Percentiles rank a stretch among this genome's conserved stretches.
These are phyloP conservation scores for Pipra filicauda DNA, from an alignment of 2,113 vertebrate genomes.

Conservation along the genomic window DNA sequence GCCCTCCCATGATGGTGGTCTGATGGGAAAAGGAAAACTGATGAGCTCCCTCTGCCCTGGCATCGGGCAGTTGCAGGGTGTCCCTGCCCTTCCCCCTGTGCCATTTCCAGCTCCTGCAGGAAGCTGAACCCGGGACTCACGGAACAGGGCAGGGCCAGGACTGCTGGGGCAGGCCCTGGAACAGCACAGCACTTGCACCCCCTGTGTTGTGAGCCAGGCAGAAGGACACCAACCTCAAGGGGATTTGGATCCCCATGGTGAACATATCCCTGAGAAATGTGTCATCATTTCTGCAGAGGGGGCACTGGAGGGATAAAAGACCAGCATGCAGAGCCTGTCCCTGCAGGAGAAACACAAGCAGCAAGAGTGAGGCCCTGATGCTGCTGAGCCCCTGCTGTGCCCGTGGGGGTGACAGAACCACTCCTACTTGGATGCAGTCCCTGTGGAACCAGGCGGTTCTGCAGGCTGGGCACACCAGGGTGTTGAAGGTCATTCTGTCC, in stretches of 20 bases:
- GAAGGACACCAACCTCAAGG: background rate
- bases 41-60: no score
- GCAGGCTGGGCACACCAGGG: background rate
- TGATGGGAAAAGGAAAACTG: background rate
- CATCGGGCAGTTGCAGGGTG: no score
- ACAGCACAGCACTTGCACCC: background rate
- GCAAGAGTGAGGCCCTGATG: no score
- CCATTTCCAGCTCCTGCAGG: fast-evolving
- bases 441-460: background rate
- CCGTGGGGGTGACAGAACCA: no score
- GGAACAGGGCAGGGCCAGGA: background rate
- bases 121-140: fast-evolving
- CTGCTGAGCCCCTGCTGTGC: no score
- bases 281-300: no score
- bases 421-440: background rate
- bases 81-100: no score
- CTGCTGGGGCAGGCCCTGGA: background rate
- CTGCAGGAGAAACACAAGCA: no score
- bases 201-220: background rate
- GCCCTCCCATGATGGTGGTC: background rate
- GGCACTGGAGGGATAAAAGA: no score
- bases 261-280: background rate
- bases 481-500: fast-evolving
- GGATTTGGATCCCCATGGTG: background rate
- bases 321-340: no score